Percentiles rank a stretch among this genome's conserved stretches.
Conservation (phyloP, 2,888 invertebrate species). For the Stenurella melanura region DNA sequence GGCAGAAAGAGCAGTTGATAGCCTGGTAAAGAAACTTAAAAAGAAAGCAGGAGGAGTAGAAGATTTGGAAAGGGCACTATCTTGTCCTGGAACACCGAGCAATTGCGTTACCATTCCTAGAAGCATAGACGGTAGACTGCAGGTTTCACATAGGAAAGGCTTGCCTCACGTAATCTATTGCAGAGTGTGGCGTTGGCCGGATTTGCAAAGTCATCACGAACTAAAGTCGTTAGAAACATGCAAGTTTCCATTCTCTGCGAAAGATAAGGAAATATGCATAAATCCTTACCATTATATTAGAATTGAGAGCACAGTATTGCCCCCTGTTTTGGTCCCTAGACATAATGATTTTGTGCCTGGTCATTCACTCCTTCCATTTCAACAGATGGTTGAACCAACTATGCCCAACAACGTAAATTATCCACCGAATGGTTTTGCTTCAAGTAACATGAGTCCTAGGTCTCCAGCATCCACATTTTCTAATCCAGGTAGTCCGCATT, state of each 20-base stretch:
- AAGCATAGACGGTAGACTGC: slow-evolving; percentile 82
- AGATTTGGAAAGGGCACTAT: slow-evolving; percentile 91
- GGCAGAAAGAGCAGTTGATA: slow-evolving; percentile 98
- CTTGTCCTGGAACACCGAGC: slow-evolving; percentile 93
- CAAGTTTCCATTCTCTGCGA: slow-evolving; percentile 88
- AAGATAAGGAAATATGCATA: slow-evolving; percentile 97
- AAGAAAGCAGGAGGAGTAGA: slow-evolving; percentile 97
- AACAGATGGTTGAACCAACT: slow-evolving; percentile 85
- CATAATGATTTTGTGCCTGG: slow-evolving; percentile 96
- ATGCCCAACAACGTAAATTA: slow-evolving; percentile 97
- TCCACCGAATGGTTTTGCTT: slow-evolving; percentile 85
- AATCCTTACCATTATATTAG: slow-evolving; percentile 99
- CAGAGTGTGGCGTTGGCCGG: slow-evolving; percentile 99
- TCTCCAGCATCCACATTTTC: neutral
- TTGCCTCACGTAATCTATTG: slow-evolving; percentile 99
- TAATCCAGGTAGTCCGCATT: slow-evolving; percentile 34
- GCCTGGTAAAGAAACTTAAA: slow-evolving; percentile 90
- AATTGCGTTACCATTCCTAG: slow-evolving; percentile 98
- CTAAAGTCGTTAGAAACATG: slow-evolving; percentile 94
- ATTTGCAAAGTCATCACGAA: slow-evolving; percentile 97
- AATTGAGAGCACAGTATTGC: slow-evolving; percentile 95
- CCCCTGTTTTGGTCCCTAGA: slow-evolving; percentile 97
- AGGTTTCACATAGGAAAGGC: slow-evolving; percentile 95
- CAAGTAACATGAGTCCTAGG: slow-evolving; percentile 71
- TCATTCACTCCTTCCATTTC: slow-evolving; percentile 86